A percentile compares a stretch with the other conserved stretches of the same genome.
Conservation (phyloP, 2,797 vertebrate species). For the Lithobates sylvaticus region DNA sequence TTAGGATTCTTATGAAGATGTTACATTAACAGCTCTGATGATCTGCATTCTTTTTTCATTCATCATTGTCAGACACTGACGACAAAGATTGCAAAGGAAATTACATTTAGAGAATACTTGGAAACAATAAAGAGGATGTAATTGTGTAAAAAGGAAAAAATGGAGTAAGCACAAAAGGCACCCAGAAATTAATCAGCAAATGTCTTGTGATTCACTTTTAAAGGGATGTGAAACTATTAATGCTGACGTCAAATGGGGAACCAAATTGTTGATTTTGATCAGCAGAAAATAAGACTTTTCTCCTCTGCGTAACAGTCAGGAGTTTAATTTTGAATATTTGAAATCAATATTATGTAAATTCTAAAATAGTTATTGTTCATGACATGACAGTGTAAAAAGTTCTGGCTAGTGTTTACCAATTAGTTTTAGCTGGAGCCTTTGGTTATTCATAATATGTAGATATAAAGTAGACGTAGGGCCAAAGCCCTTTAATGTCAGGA, state of each 20-base stretch:
- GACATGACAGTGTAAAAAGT: no score
- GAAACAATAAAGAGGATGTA: conserved; percentile 17
- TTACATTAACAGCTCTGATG: background rate
- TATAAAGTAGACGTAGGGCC: no score
- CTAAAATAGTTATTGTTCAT: no score
- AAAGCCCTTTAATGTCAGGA: no score
- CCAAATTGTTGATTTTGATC: background rate
- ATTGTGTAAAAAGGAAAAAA: conserved; percentile 21
- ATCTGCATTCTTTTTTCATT: background rate
- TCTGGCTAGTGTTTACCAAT: no score
- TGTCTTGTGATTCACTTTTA: conserved; percentile 37
- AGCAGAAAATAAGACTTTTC: background rate
- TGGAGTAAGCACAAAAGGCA: background rate
- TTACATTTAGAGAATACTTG: background rate
- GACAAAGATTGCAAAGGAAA: background rate
- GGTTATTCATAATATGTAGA: no score
- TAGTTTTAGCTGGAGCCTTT: no score
- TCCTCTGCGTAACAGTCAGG: no score
- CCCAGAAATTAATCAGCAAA: background rate
- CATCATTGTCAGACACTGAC: background rate
- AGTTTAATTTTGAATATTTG: no score
- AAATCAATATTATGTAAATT: no score
- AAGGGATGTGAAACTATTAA: conserved; percentile 49
- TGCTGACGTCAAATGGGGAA: conserved; percentile 19
- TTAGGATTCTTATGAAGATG: background rate